A percentile compares a stretch with the other conserved stretches of the same genome.
phyloP scores from a whole-genome alignment of 2,888 invertebrate species.

The Clistopyga incitator region DNA sequence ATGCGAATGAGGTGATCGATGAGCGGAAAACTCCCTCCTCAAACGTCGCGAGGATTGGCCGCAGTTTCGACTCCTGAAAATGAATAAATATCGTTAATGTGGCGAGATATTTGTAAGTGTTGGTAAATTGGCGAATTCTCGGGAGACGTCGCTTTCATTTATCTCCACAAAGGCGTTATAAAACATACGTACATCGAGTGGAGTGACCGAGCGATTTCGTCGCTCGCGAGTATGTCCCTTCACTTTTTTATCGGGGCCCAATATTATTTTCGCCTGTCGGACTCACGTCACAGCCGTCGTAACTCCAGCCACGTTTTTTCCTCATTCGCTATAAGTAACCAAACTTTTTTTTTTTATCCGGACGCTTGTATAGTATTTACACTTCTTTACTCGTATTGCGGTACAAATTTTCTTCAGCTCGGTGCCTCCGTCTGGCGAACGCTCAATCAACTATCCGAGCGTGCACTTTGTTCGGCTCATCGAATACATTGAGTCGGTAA shows the following conservation, averaged over 20 bases:
- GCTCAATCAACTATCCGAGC: conserved; percentile 62
- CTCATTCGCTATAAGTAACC: conserved; percentile 1
- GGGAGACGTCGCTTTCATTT: conserved; percentile 37
- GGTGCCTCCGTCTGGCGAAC: conserved; percentile 82
- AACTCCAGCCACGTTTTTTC: conserved; percentile 5
- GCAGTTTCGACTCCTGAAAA: neutral
- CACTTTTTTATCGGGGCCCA: conserved; percentile 22
- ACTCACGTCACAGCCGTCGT: neutral
- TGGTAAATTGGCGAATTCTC: neutral
- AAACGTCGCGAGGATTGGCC: too few relatives aligned
- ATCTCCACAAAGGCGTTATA: conserved; percentile 14
- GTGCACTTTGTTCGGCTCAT: conserved; percentile 13
- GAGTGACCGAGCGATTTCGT: conserved; percentile 8
- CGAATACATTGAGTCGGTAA: conserved; percentile 63
- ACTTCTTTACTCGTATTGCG: neutral
- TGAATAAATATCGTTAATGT: neutral
- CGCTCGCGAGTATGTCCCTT: conserved; percentile 22
- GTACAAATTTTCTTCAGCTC: conserved; percentile 39
- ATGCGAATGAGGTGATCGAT: neutral
- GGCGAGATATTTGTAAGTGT: neutral
- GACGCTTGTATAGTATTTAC: neutral
- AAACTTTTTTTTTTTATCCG: neutral
- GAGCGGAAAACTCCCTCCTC: neutral
- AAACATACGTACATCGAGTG: neutral
- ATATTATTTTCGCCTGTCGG: conserved; percentile 9